Conservation (phyloP, 2,797 vertebrate genomes). For the Anolis apletophallus region DNA sequence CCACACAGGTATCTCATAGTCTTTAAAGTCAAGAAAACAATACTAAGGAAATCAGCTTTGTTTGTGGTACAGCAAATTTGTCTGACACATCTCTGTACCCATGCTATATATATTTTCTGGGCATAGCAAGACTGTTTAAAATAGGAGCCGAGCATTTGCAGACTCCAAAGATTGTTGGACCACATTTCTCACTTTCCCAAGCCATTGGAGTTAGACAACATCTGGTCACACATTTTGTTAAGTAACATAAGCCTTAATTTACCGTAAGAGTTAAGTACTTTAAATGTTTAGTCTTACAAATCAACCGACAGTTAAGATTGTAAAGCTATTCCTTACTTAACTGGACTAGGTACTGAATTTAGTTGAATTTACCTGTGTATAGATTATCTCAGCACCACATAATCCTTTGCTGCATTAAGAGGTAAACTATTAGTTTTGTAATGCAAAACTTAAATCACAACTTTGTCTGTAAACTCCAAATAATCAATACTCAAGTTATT, state of each 20-base stretch:
- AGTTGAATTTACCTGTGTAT: background rate
- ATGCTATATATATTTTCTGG: background rate
- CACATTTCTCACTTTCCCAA: background rate
- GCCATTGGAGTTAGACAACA: background rate
- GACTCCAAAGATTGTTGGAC: background rate
- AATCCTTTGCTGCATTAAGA: background rate
- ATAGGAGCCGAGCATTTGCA: background rate
- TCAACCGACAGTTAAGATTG: background rate
- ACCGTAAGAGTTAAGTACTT: background rate
- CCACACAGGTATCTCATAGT: slow-evolving; percentile 86
- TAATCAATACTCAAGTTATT: background rate
- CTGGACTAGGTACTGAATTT: background rate
- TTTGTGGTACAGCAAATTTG: background rate
- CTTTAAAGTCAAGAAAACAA: background rate
- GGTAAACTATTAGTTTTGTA: background rate
- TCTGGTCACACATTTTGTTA: background rate
- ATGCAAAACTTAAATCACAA: background rate
- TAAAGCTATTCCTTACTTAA: background rate
- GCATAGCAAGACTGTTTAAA: background rate
- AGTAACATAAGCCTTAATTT: background rate
- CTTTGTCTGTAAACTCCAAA: background rate
- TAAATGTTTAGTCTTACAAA: fast-evolving
- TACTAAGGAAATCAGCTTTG: background rate
- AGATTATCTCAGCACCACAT: background rate
- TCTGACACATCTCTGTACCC: background rate